Percentiles rank a stretch among this genome's conserved stretches.
Conservation (phyloP, 2,113 vertebrate genomes). For the Morphnarchus princeps region DNA sequence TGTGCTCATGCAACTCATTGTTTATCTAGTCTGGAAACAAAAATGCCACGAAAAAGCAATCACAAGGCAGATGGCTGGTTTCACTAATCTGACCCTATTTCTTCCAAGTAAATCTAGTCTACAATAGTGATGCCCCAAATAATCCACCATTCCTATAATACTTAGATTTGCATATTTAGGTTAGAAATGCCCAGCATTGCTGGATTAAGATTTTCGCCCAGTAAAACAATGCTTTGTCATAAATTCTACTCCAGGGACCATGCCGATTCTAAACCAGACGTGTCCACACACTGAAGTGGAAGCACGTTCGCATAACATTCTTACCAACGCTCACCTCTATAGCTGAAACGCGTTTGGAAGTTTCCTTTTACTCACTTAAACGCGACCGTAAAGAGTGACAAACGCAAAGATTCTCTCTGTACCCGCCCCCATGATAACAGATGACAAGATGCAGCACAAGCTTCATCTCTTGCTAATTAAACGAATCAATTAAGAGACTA, state of each 20-base stretch:
- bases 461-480: slow-evolving; percentile 99
- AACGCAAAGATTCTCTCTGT: slow-evolving; percentile 72
- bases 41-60: slow-evolving; percentile 43
- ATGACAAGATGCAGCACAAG: slow-evolving; percentile 86
- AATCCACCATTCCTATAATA: slow-evolving; percentile 50
- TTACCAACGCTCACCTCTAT: not conserved
- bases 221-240: slow-evolving; percentile 22
- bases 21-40: slow-evolving; percentile 31
- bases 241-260: not conserved
- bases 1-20: slow-evolving; percentile 30
- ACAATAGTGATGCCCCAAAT: slow-evolving; percentile 36
- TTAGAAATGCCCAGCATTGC: not conserved
- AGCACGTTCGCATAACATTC: not conserved
- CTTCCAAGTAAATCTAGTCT: slow-evolving; percentile 54
- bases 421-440: slow-evolving; percentile 76
- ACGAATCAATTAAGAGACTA: slow-evolving; percentile 99
- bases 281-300: not conserved
- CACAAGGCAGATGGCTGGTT: slow-evolving; percentile 61
- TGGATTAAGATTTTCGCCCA: not conserved
- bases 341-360: not conserved
- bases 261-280: not conserved
- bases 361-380: slow-evolving; percentile 10
- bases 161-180: slow-evolving; percentile 67
- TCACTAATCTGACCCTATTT: slow-evolving; percentile 70
- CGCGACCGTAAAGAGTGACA: slow-evolving; percentile 72